Conservation (phyloP, 2,113 vertebrate genomes). For the Albula glossodonta region DNA sequence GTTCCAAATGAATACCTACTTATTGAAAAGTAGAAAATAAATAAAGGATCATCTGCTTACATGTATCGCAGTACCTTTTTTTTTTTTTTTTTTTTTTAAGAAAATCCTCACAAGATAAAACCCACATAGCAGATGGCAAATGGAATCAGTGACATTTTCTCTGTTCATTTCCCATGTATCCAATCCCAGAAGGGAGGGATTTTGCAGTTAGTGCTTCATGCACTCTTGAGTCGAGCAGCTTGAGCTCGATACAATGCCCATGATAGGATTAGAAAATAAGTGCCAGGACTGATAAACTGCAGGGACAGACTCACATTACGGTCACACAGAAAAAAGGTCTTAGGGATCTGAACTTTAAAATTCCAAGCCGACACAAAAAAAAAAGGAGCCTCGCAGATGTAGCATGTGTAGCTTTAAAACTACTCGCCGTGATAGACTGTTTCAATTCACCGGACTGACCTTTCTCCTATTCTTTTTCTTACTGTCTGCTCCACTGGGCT, state of each 20-base stretch:
- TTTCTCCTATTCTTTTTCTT: not conserved
- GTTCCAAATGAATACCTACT: not conserved
- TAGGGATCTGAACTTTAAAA: not conserved
- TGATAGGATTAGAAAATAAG: not conserved
- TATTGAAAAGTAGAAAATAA: too few relatives aligned
- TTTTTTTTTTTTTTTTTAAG: not conserved
- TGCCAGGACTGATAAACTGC: not conserved
- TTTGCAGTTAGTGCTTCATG: not conserved
- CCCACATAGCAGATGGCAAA: not conserved
- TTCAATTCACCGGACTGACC: not conserved
- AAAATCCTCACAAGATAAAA: not conserved
- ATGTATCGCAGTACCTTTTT: not conserved
- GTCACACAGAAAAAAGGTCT: not conserved
- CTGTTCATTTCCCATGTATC: not conserved
- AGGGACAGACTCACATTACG: not conserved
- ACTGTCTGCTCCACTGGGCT: not conserved
- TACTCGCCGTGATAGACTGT: not conserved
- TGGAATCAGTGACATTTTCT: not conserved
- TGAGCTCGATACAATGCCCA: not conserved
- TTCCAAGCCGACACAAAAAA: not conserved
- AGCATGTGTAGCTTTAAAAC: not conserved
- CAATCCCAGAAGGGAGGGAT: not conserved
- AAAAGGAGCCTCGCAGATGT: not conserved
- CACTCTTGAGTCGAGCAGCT: not conserved
- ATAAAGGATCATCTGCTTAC: not conserved